Conservation (phyloP, 1,140 invertebrate species). For the Ladona fulva region DNA sequence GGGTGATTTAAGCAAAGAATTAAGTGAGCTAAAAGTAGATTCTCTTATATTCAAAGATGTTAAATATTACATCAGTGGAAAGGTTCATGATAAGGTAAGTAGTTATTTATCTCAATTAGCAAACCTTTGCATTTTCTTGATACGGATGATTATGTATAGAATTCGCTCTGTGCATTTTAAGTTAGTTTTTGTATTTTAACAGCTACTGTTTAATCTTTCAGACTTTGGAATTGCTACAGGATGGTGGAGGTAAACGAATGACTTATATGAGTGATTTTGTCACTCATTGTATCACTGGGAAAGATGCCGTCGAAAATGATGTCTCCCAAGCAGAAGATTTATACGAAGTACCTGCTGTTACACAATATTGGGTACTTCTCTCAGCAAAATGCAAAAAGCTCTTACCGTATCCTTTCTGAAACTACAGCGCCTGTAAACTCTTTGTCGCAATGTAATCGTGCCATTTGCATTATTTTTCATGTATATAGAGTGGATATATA, state of each 20-base stretch:
- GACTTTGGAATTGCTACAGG: constrained; percentile 47
- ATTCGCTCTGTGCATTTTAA: no score
- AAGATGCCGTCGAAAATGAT: constrained; percentile 65
- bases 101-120: constrained; percentile 17
- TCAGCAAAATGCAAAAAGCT: constrained; percentile 55
- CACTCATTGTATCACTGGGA: constrained; percentile 78
- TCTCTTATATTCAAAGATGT: constrained; percentile 47
- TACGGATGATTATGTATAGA: background rate
- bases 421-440: no score
- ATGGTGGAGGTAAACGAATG: constrained; percentile 71
- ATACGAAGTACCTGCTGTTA: constrained; percentile 82
- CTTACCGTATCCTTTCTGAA: constrained; percentile 56
- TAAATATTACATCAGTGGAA: constrained; percentile 60
- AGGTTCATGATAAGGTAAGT: constrained; percentile 52
- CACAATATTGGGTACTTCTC: constrained; percentile 70
- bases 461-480: no score
- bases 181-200: background rate
- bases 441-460: no score
- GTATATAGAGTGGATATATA: no score
- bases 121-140: background rate
- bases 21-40: background rate
- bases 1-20: background rate
- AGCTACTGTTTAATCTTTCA: background rate
- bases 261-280: constrained; percentile 80
- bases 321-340: constrained; percentile 77